Conservation (phyloP, 2,113 vertebrate species). For the Sciurus niger region DNA sequence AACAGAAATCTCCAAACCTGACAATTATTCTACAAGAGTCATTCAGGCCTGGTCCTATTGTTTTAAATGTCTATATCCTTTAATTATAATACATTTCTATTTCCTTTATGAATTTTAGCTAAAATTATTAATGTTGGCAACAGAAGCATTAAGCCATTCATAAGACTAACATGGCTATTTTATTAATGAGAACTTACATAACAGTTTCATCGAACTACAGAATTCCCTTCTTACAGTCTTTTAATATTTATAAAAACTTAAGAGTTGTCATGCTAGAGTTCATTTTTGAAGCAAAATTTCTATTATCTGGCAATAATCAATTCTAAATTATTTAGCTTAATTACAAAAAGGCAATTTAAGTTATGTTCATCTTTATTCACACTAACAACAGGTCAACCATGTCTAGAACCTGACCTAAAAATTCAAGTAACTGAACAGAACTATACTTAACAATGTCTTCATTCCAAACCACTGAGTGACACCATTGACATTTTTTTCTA, state of each 20-base stretch:
- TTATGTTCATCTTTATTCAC: constrained; percentile 50
- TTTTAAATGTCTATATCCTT: no score
- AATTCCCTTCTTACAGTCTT: constrained; percentile 55
- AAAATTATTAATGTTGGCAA: no score
- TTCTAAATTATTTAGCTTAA: constrained; percentile 63
- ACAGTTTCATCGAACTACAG: constrained; percentile 60
- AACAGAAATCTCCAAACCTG: constrained; percentile 34
- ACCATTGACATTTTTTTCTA: constrained; percentile 24
- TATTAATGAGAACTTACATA: not conserved
- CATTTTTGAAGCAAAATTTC: constrained; percentile 72
- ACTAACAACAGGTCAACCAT: constrained; percentile 41
- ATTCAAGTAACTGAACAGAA: constrained; percentile 45
- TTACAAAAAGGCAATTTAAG: constrained; percentile 60
- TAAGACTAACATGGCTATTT: no score
- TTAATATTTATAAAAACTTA: constrained; percentile 74
- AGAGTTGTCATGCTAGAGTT: constrained; percentile 49
- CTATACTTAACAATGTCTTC: constrained; percentile 5
- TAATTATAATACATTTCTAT: no score
- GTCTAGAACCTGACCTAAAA: constrained; percentile 44
- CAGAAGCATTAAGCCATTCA: no score
- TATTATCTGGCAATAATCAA: constrained; percentile 61
- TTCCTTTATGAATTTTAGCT: no score
- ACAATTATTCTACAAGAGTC: constrained; percentile 20
- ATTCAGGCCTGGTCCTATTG: not conserved
- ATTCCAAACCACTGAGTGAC: constrained; percentile 21